Percentiles rank a stretch among this genome's conserved stretches.
phyloP scores from a whole-genome alignment of 1,140 invertebrate species.

The Propsilocerus akamusi region DNA sequence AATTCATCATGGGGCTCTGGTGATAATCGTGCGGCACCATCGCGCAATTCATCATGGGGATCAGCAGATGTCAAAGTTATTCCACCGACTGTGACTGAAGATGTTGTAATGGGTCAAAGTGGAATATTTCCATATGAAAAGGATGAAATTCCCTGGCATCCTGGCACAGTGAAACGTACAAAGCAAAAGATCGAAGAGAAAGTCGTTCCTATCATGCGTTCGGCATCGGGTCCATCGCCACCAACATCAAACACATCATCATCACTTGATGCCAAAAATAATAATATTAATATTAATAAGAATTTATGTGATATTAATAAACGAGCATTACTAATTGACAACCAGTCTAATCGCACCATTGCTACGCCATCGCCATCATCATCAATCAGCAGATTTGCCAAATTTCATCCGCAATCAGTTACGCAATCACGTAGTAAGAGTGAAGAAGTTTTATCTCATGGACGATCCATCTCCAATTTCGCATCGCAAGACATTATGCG shows the following conservation, averaged over 20 bases:
- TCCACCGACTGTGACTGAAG: conserved; percentile 8
- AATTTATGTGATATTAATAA: conserved; percentile 9
- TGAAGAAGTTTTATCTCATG: not conserved
- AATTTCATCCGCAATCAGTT: conserved; percentile 7
- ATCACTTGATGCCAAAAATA: conserved; percentile 18
- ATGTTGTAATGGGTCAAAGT: conserved; percentile 21
- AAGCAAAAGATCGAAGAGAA: conserved; percentile 53
- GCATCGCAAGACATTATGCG: not conserved
- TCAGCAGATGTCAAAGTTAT: conserved; percentile 38
- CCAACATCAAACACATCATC: conserved; percentile 20
- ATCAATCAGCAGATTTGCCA: conserved; percentile 8
- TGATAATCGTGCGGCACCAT: conserved; percentile 40
- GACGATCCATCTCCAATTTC: not conserved
- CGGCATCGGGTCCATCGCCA: conserved; percentile 10
- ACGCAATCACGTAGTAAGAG: not conserved
- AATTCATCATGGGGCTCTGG: conserved; percentile 68
- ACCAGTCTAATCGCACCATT: not conserved
- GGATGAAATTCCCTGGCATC: conserved; percentile 42
- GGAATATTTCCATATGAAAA: conserved; percentile 34
- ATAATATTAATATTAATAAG: conserved; percentile 11
- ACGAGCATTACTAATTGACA: conserved; percentile 9
- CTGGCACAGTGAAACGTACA: conserved; percentile 46
- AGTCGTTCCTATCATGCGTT: conserved; percentile 23
- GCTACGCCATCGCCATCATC: not conserved
- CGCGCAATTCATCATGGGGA: conserved; percentile 53